phyloP scores from a whole-genome alignment of 2,797 vertebrate species.

The Cottoperca gobio region DNA sequence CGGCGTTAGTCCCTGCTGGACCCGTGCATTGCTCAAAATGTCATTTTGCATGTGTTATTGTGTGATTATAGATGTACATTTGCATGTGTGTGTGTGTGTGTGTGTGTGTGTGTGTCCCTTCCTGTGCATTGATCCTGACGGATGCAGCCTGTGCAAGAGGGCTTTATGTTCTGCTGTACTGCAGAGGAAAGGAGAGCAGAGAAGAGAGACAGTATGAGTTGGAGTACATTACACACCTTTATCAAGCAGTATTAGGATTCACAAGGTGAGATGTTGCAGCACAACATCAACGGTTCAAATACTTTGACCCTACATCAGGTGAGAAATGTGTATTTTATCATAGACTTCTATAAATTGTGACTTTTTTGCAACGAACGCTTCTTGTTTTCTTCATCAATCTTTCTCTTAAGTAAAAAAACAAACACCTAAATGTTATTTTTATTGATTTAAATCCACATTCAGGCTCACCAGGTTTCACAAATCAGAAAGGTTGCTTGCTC shows the following conservation, averaged over 20 bases:
- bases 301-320: too few species aligned
- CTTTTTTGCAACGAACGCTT: too few species aligned
- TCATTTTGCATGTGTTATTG: background rate
- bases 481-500: background rate
- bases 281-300: too few species aligned
- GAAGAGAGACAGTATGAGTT: too few species aligned
- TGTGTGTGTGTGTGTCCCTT: constrained; percentile 25
- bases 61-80: constrained; percentile 34
- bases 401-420: too few species aligned
- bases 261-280: too few species aligned
- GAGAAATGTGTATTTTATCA: too few species aligned
- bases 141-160: constrained; percentile 37
- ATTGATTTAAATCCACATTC: background rate
- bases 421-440: background rate
- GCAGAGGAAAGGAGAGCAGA: constrained; percentile 40
- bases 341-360: too few species aligned
- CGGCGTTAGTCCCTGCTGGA: constrained; percentile 17
- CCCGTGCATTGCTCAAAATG: constrained; percentile 2
- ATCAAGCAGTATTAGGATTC: too few species aligned
- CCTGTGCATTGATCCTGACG: constrained; percentile 51
- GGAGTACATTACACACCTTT: too few species aligned
- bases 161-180: constrained; percentile 67
- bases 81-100: constrained; percentile 13
- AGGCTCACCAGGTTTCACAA: background rate
- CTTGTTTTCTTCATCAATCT: too few species aligned